Evolutionary conservation across 2,888 invertebrate genomes (phyloP), one percentile per base, ranked within the genome.

Genomic region (Lithophane leautieri): DNA sequence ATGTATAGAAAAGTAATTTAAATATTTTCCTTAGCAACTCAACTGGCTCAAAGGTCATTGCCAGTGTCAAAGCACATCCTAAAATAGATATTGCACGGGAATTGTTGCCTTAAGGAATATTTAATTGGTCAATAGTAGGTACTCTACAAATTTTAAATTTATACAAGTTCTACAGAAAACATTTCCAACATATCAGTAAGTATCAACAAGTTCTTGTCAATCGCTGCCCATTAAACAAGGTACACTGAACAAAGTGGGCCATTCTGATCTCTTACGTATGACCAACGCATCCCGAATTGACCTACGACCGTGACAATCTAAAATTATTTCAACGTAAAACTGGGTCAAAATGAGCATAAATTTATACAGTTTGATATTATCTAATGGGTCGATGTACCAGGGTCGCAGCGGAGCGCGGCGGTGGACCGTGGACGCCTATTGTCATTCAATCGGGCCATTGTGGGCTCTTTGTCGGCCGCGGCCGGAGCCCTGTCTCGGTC

Each of bases 371-470:
- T 85, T 84, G 88, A 87, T 86, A 88, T 85, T 88, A 88, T 87
- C 82, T 86, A 88, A 86, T 87, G 85, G 88, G 88, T 88, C 87
- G 87, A 74, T 87, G 89, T 89, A 89, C 90, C 90, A 92, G 91
- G 92, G 91, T 90, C 89, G 86, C 82, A 91, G 88, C 79, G 83
- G 85, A 87, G 90, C 89, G 91, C 88, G 88, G 90, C 94, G 88
- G 91, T 93, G 93, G 93, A 94, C 94, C 95, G 92, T 92, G 89
- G 89, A 91, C 88, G 88, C 82, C 93, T 89, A 94, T 95, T 95
- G 95, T 95, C 93, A 95, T 95, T 94, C 94, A 95, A 95, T 95
- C 93, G 92, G 89, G 85, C 88, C 91, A 92, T 95, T 94, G 94
- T 94, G 89, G 88, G 86, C 84, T 90, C 93, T 94, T 94, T 94